These are phyloP conservation scores for Autographa pulchrina DNA, from an alignment of 2,888 invertebrate species.

Conservation along the genomic window DNA sequence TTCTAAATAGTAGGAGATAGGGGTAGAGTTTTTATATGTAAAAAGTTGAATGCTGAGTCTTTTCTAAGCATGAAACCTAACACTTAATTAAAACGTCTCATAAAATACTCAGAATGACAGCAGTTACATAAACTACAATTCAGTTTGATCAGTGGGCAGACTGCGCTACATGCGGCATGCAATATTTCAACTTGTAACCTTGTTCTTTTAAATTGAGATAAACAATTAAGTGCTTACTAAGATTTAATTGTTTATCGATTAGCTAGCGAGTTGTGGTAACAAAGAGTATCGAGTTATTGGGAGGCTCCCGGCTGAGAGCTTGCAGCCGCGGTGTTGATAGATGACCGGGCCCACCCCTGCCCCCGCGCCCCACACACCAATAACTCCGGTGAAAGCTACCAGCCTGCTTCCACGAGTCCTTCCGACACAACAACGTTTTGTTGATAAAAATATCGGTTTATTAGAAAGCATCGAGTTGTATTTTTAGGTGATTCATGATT, in stretches of 20 bases:
- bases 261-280: background rate
- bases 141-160: background rate
- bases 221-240: background rate
- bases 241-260: background rate
- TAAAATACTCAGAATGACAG: background rate
- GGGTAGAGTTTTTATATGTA: too few relatives aligned
- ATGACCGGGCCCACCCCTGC: constrained; percentile 29
- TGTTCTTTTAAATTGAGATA: background rate
- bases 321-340: constrained; percentile 44
- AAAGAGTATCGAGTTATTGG: constrained; percentile 29
- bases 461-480: constrained; percentile 37
- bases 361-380: constrained; percentile 23
- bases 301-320: constrained; percentile 34
- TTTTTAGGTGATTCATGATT: background rate
- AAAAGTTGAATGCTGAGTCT: too few relatives aligned
- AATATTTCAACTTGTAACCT: background rate
- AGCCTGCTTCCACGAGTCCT: constrained; percentile 44
- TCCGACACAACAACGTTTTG: constrained; percentile 33
- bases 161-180: background rate
- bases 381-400: constrained; percentile 52
- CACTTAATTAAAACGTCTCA: background rate
- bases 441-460: constrained; percentile 31
- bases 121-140: background rate
- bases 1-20: too few relatives aligned
- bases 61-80: background rate